phyloP scores from a whole-genome alignment of 2,113 vertebrate species.

The Reinhardtius hippoglossoides region DNA sequence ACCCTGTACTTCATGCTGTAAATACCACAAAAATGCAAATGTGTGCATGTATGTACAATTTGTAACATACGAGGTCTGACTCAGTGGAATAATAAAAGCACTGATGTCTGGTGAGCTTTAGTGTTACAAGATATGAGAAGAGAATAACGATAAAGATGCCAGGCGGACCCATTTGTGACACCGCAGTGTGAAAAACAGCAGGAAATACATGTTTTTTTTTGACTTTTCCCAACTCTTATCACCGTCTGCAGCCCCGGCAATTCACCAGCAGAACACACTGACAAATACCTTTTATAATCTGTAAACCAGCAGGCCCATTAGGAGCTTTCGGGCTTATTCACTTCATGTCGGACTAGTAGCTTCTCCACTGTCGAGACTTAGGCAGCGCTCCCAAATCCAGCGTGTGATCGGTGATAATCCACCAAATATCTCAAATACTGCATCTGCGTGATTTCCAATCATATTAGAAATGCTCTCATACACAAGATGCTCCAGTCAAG shows the following conservation, averaged over 20 bases:
- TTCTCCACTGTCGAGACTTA: constrained; percentile 25
- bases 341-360: constrained; percentile 47
- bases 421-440: constrained; percentile 43
- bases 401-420: constrained; percentile 59
- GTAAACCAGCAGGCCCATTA: constrained; percentile 52
- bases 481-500: neutral
- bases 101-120: constrained; percentile 7
- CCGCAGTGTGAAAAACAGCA: neutral
- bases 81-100: neutral
- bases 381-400: constrained; percentile 52
- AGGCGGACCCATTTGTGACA: no score
- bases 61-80: neutral
- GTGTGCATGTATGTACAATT: constrained; percentile 3
- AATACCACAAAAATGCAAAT: constrained; percentile 40
- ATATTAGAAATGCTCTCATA: constrained; percentile 21
- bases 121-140: neutral
- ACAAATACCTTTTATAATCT: constrained; percentile 59
- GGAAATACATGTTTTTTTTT: neutral
- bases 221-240: constrained; percentile 15
- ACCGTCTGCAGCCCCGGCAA: constrained; percentile 16
- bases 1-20: constrained; percentile 37
- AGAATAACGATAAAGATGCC: neutral
- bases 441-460: neutral
- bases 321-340: constrained; percentile 39
- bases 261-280: constrained; percentile 20